These are phyloP conservation scores for Gallinago nigripennis DNA, from an alignment of 2,797 vertebrate genomes.

Conservation along the genomic window DNA sequence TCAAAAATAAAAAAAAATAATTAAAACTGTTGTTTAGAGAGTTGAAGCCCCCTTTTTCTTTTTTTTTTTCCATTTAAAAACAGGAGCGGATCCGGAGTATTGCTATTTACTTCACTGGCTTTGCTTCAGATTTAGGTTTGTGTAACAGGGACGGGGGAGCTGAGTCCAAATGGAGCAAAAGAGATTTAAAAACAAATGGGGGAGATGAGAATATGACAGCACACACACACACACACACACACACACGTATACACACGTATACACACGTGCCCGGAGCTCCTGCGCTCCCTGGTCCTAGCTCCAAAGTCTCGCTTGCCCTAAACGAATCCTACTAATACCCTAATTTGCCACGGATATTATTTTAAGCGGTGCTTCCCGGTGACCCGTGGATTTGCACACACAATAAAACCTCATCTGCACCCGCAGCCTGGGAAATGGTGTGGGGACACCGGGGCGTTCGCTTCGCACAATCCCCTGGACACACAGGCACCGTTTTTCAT, in stretches of 20 bases:
- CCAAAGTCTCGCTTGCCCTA: background rate
- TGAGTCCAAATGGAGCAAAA: slow-evolving; percentile 1
- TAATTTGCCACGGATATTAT: background rate
- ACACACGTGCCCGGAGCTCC: rapidly evolving
- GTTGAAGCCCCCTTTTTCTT: background rate
- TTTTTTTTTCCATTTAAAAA: background rate
- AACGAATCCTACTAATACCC: rapidly evolving
- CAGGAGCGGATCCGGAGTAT: background rate
- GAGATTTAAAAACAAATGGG: background rate
- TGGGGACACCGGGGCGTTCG: rapidly evolving
- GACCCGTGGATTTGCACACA: background rate
- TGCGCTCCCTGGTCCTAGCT: rapidly evolving
- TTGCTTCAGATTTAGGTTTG: background rate
- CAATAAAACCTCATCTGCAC: background rate
- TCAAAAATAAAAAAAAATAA: background rate
- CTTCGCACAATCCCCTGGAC: rapidly evolving
- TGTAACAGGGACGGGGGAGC: background rate
- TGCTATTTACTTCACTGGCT: rapidly evolving
- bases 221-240: too few species aligned
- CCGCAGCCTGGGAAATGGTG: background rate
- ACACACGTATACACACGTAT: rapidly evolving
- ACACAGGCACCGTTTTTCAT: rapidly evolving
- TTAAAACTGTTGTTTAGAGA: slow-evolving; percentile 1
- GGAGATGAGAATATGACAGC: background rate
- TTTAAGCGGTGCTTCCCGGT: background rate